Base-by-base conservation (phyloP, 2,888 invertebrate genomes). In the Pyrocoelia pectoralis region DNA sequence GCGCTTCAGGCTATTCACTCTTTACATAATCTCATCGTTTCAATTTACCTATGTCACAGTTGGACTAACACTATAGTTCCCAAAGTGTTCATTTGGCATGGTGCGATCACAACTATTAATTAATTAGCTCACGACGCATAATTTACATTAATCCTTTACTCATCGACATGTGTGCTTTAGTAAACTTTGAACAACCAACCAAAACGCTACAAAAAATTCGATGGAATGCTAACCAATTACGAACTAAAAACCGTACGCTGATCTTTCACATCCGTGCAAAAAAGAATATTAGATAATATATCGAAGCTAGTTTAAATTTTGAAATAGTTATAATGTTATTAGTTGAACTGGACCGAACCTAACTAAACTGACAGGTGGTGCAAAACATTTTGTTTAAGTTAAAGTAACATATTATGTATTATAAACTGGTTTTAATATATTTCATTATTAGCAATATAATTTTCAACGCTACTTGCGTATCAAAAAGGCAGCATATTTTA, bases 381-480 rank as follows among this genome's bases (percentile, higher is more conserved):
- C 38, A 38, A 43, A 43, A n/a, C 18, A 46, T 15, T 17, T 46
- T 10, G 17, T 46, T 17, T 46, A n/a, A 14, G n/a, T 15, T 46
- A 15, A 18, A 46, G 9, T 18, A 46, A 18, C n/a, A 17, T 17
- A 46, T 46, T 46, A 46, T 46, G 46, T 15, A 46, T 46, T 46
- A 46, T 46, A 46, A 46, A 46, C 46, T 46, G 46, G 46, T 46
- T 46, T 46, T 8, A 46, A 10, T 10, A 17, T 46, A 18, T 46
- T 18, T 46, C n/a, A 18, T 17, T 46, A 17, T 14, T 18, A 18
- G 15, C 15, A 43, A 43, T 12, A 38, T 43, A 13, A 43, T 13
- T 43, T 43, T 15, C 17, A 43, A 15, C 43, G 14, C 17, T 43
- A 43, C 33, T 43, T 13, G 43, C 14, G 8, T 17, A 46, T 18